A percentile compares a stretch with the other conserved stretches of the same genome.
phyloP scores from a whole-genome alignment of 2,888 invertebrate species.

The Horisme vitalbata region DNA sequence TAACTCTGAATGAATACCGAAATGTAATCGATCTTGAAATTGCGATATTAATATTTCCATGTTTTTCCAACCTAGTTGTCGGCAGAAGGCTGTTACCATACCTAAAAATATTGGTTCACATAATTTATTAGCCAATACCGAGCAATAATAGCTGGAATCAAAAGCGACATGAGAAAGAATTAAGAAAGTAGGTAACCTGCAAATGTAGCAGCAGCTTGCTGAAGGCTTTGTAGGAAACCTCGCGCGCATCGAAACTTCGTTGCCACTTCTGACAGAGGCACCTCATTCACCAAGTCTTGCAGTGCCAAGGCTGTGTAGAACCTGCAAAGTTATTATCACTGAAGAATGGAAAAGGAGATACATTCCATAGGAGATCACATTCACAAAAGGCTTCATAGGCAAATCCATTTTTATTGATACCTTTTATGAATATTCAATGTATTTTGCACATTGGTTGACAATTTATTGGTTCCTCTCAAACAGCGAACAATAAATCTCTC shows the following conservation, averaged over 20 bases:
- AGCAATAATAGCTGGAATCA: background rate
- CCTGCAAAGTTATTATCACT: conserved; percentile 59
- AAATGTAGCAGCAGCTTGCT: conserved; percentile 97
- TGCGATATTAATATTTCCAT: conserved; percentile 94
- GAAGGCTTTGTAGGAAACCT: conserved; percentile 95
- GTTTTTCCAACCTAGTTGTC: conserved; percentile 95
- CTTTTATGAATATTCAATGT: conserved; percentile 86
- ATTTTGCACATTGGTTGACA: conserved; percentile 77
- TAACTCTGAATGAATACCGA: conserved; percentile 96
- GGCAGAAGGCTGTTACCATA: conserved; percentile 98
- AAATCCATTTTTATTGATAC: conserved; percentile 51
- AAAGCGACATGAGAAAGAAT: too few relatives aligned
- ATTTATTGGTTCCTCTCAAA: conserved; percentile 85
- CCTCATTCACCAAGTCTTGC: conserved; percentile 96
- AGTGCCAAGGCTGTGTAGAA: conserved; percentile 96
- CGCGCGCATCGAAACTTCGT: conserved; percentile 92
- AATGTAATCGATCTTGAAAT: conserved; percentile 96
- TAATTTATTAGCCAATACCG: background rate
- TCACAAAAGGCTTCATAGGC: too few relatives aligned
- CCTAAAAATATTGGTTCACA: conserved; percentile 85
- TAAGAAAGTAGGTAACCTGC: conserved; percentile 68
- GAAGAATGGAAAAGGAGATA: too few relatives aligned
- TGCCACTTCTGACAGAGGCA: conserved; percentile 91
- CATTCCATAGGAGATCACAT: too few relatives aligned
- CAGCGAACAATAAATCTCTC: conserved; percentile 93